phyloP scores from a whole-genome alignment of 2,888 invertebrate genomes.

The Clivina fossor region DNA sequence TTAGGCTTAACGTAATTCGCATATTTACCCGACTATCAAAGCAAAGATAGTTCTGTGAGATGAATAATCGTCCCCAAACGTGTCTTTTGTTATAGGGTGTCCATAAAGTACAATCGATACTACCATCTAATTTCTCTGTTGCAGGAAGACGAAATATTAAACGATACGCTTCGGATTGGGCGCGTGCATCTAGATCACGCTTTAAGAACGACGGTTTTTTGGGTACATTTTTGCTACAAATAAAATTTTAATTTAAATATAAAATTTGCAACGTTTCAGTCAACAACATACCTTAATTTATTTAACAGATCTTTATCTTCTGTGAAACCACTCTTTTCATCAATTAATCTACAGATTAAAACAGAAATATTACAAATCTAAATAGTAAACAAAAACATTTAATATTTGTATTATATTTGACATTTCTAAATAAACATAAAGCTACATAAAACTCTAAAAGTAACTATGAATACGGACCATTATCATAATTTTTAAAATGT shows the following conservation, averaged over 20 bases:
- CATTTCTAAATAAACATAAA: background rate
- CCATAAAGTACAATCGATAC: slow-evolving; percentile 88
- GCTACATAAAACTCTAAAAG: slow-evolving; percentile 1
- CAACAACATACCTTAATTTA: slow-evolving; percentile 71
- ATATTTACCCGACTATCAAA: slow-evolving; percentile 89
- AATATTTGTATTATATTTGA: too few relatives aligned
- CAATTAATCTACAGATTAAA: slow-evolving; percentile 81
- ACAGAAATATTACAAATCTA: slow-evolving; percentile 42
- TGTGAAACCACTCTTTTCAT: slow-evolving; percentile 88
- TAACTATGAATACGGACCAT: slow-evolving; percentile 9
- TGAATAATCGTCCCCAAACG: slow-evolving; percentile 83
- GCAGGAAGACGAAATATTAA: slow-evolving; percentile 83
- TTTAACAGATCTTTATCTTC: slow-evolving; percentile 83
- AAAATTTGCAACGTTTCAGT: background rate
- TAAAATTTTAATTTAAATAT: slow-evolving; percentile 19
- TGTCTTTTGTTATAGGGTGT: slow-evolving; percentile 93
- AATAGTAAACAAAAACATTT: too few relatives aligned
- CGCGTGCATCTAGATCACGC: slow-evolving; percentile 91
- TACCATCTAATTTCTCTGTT: slow-evolving; percentile 91
- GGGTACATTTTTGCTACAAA: slow-evolving; percentile 75
- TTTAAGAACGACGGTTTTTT: slow-evolving; percentile 91
- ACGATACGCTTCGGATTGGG: slow-evolving; percentile 89
- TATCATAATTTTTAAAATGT: background rate
- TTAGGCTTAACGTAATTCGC: too few relatives aligned
- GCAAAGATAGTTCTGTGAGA: slow-evolving; percentile 94